Percentiles rank a stretch among this genome's conserved stretches.
Conservation (phyloP, 2,888 invertebrate species). For the Parnassius orleans region DNA sequence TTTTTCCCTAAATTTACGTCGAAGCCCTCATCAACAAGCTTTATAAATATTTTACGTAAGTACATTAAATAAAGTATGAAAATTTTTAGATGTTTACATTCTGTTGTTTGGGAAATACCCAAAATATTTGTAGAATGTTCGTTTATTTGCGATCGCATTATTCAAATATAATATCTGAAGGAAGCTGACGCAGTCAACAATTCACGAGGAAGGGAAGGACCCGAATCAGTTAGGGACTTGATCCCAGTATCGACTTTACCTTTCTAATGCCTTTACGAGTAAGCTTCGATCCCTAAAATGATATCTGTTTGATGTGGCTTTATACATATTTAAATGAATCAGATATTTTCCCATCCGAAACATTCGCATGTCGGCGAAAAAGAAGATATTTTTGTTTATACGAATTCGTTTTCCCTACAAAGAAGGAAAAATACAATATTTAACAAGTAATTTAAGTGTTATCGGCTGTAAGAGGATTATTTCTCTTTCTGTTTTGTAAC, state of each 20-base stretch:
- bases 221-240: slow-evolving; percentile 27
- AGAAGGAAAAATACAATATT: slow-evolving; percentile 24
- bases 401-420: slow-evolving; percentile 23
- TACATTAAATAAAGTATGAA: neutral
- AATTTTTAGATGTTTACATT: too few species aligned
- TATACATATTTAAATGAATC: slow-evolving; percentile 56
- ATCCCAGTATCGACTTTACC: slow-evolving; percentile 30
- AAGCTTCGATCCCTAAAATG: slow-evolving; percentile 36
- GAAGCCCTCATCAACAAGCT: neutral
- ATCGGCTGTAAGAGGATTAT: slow-evolving; percentile 21
- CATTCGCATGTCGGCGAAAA: slow-evolving; percentile 31
- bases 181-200: slow-evolving; percentile 20
- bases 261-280: slow-evolving; percentile 25
- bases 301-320: slow-evolving; percentile 45
- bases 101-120: neutral
- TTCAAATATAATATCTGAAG: slow-evolving; percentile 14
- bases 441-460: slow-evolving; percentile 21
- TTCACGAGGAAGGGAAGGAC: slow-evolving; percentile 18
- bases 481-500: slow-evolving; percentile 3
- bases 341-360: slow-evolving; percentile 38
- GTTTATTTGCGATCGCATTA: slow-evolving; percentile 17
- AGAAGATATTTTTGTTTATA: slow-evolving; percentile 30
- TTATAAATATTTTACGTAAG: neutral
- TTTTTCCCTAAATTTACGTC: neutral
- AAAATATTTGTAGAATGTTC: slow-evolving; percentile 1